These are phyloP conservation scores for Urocyon cinereoargenteus DNA, from an alignment of 2,797 vertebrate genomes.

Conservation along the genomic window DNA sequence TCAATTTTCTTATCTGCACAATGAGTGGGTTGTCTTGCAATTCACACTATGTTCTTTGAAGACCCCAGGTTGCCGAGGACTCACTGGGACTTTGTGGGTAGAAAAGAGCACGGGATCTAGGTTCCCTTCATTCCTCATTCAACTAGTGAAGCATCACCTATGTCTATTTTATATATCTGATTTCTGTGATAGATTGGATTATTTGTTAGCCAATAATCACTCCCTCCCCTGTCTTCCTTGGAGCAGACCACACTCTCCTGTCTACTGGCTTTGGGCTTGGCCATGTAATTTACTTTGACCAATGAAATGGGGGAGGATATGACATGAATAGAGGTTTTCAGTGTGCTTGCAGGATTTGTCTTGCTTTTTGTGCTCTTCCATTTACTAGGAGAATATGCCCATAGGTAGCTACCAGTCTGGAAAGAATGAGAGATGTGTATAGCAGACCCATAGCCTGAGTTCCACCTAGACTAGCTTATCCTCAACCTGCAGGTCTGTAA, in stretches of 20 bases:
- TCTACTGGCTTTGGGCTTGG: neutral
- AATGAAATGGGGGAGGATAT: neutral
- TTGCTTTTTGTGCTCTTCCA: neutral
- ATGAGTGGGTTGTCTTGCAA: neutral
- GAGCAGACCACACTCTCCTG: neutral
- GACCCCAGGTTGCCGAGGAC: neutral
- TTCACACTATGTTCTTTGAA: neutral
- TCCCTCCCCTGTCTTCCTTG: neutral
- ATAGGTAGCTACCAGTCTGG: neutral
- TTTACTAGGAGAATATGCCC: neutral
- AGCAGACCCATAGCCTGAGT: neutral
- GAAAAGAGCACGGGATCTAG: neutral
- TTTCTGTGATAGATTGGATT: neutral
- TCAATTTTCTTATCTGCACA: conserved; percentile 58
- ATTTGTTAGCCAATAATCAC: conserved; percentile 22
- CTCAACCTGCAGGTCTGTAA: neutral
- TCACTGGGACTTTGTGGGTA: neutral
- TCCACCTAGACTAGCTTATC: neutral
- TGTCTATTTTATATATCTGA: neutral
- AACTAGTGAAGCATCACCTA: neutral
- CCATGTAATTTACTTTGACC: neutral
- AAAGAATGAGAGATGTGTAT: neutral
- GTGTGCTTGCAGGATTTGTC: neutral
- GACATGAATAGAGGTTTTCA: neutral
- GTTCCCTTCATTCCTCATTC: neutral